phyloP scores from a whole-genome alignment of 2,797 vertebrate species.

The Xyrichtys novacula region DNA sequence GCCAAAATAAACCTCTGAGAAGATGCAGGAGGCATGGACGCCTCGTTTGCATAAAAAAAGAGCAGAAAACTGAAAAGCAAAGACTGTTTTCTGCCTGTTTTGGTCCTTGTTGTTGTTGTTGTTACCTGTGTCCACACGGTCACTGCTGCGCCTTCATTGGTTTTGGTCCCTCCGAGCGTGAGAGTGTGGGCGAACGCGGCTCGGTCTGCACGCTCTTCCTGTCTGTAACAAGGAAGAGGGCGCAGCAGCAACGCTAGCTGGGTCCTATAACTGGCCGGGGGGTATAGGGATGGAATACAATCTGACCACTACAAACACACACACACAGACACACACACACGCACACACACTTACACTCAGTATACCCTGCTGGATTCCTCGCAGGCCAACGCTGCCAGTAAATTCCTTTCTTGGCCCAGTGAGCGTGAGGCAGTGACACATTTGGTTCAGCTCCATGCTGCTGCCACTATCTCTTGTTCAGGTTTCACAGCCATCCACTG shows the following conservation, averaged over 20 bases:
- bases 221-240: slow-evolving; percentile 18
- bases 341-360: slow-evolving; percentile 7
- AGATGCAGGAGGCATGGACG: slow-evolving; percentile 4
- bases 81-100: background rate
- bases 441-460: slow-evolving; percentile 60
- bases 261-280: slow-evolving; percentile 53
- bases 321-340: slow-evolving; percentile 24
- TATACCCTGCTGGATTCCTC: slow-evolving; percentile 50
- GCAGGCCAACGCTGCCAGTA: slow-evolving; percentile 56
- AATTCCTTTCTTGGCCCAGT: slow-evolving; percentile 50
- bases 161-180: slow-evolving; percentile 25
- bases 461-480: slow-evolving; percentile 44
- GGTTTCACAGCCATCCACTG: slow-evolving; percentile 41
- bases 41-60: slow-evolving; percentile 5
- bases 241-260: slow-evolving; percentile 18
- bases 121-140: slow-evolving; percentile 59
- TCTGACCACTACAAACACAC: slow-evolving; percentile 52
- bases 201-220: slow-evolving; percentile 19
- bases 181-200: slow-evolving; percentile 25
- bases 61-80: slow-evolving; percentile 3
- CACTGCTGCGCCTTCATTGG: slow-evolving; percentile 35
- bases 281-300: slow-evolving; percentile 58
- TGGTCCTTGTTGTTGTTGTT: background rate
- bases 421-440: slow-evolving; percentile 56
- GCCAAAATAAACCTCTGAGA: slow-evolving; percentile 22